These are phyloP conservation scores for Ataeniobius toweri DNA, from an alignment of 2,797 vertebrate species.

Conservation along the genomic window DNA sequence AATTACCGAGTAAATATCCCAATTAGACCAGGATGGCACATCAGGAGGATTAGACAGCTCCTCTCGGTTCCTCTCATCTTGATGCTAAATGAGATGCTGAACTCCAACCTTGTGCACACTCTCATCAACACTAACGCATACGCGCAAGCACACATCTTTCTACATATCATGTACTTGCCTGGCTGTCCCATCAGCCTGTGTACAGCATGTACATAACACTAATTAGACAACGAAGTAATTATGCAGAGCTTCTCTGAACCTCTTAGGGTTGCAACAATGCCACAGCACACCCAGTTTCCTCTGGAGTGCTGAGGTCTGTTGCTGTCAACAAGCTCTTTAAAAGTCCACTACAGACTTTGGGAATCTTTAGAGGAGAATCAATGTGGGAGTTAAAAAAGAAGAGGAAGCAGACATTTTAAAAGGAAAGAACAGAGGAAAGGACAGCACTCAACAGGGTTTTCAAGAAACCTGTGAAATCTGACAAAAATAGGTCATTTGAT, in stretches of 20 bases:
- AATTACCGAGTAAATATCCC: slow-evolving; percentile 91
- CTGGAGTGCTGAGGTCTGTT: slow-evolving; percentile 64
- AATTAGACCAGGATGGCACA: slow-evolving; percentile 86
- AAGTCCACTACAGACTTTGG: slow-evolving; percentile 60
- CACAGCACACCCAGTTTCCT: slow-evolving; percentile 43
- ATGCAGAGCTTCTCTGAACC: slow-evolving; percentile 71
- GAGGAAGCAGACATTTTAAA: slow-evolving; percentile 56
- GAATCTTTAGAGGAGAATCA: slow-evolving; percentile 50
- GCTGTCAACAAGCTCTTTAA: slow-evolving; percentile 70
- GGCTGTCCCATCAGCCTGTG: slow-evolving; percentile 84
- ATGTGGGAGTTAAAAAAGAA: slow-evolving; percentile 44
- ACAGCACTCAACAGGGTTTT: slow-evolving; percentile 49
- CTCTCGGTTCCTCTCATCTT: slow-evolving; percentile 66
- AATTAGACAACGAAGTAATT: slow-evolving; percentile 89
- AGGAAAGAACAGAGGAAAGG: slow-evolving; percentile 56
- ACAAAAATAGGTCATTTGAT: slow-evolving; percentile 45
- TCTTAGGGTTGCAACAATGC: slow-evolving; percentile 58
- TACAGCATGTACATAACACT: slow-evolving; percentile 82
- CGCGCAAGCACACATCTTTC: slow-evolving; percentile 40
- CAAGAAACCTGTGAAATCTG: slow-evolving; percentile 34
- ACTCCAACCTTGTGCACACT: slow-evolving; percentile 66
- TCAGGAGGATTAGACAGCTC: slow-evolving; percentile 83
- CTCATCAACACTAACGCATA: slow-evolving; percentile 60
- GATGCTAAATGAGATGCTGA: slow-evolving; percentile 66
- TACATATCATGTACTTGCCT: slow-evolving; percentile 73